A percentile compares a stretch with the other conserved stretches of the same genome.
Evolutionary conservation across 2,797 vertebrate species (phyloP).

Genomic region (Numenius phaeopus): DNA sequence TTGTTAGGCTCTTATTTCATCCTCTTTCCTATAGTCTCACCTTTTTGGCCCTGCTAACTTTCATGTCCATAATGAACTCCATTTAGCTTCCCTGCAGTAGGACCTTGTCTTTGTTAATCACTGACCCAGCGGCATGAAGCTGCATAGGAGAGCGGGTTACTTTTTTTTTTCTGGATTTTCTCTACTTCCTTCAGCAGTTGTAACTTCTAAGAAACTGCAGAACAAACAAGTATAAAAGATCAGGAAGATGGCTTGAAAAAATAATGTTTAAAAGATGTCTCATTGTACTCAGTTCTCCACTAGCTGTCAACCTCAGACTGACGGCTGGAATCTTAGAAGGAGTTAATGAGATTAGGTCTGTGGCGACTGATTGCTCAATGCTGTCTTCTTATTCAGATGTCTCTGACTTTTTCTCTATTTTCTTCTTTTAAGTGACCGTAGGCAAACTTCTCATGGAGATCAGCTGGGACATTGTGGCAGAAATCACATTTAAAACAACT

Average conservation of each 20-base stretch:
- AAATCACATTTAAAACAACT: slow-evolving; percentile 25
- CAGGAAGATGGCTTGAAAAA: slow-evolving; percentile 46
- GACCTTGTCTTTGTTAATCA: slow-evolving; percentile 69
- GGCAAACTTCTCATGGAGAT: not conserved
- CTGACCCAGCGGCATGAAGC: slow-evolving; percentile 42
- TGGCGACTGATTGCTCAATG: not conserved
- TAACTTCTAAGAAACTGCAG: slow-evolving; percentile 34
- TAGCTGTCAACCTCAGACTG: not conserved
- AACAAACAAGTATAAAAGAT: slow-evolving; percentile 47
- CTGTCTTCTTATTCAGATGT: not conserved
- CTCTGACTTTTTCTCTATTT: not conserved
- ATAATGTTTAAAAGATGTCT: slow-evolving; percentile 44
- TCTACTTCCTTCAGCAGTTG: slow-evolving; percentile 43
- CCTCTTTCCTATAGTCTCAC: slow-evolving; percentile 64
- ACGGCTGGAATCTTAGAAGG: slow-evolving; percentile 5
- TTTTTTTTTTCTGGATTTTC: slow-evolving; percentile 29
- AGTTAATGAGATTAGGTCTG: slow-evolving; percentile 46
- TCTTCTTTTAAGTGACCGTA: not conserved
- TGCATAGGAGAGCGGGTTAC: slow-evolving; percentile 14
- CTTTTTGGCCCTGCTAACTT: slow-evolving; percentile 65
- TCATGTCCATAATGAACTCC: slow-evolving; percentile 76
- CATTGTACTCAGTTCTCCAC: slow-evolving; percentile 4
- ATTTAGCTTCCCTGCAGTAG: slow-evolving; percentile 69
- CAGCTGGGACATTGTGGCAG: not conserved
- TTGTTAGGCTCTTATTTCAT: slow-evolving; percentile 74